phyloP scores from a whole-genome alignment of 2,888 invertebrate genomes.

The Branchinecta sandiegonensis region DNA sequence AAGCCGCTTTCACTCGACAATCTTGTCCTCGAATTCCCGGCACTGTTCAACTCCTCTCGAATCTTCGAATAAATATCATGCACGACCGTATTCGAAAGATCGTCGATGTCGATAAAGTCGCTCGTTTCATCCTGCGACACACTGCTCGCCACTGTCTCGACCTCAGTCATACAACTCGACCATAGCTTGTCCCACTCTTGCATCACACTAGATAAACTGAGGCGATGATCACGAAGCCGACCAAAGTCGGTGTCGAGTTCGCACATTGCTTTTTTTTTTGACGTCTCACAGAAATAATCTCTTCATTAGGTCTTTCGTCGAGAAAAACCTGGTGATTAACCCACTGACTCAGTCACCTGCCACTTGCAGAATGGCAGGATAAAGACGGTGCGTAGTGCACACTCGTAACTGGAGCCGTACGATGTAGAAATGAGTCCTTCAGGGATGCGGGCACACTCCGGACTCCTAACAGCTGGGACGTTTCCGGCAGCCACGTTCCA shows the following conservation, averaged over 20 bases:
- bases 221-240: background rate
- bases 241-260: background rate
- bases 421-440: too few species aligned
- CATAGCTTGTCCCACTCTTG: background rate
- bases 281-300: too few species aligned
- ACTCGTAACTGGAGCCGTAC: too few species aligned
- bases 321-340: too few species aligned
- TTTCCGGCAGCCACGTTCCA: too few species aligned
- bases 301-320: too few species aligned
- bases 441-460: too few species aligned
- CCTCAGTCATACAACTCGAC: background rate
- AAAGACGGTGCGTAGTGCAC: too few species aligned
- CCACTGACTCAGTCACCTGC: too few species aligned
- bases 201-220: background rate
- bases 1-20: conserved; percentile 8
- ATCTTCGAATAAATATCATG: conserved; percentile 3
- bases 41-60: background rate
- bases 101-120: background rate
- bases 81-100: conserved; percentile 3
- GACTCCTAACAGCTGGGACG: too few species aligned
- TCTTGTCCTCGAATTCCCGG: background rate
- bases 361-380: too few species aligned
- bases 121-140: background rate
- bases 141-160: background rate
- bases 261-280: background rate